Conservation (phyloP, 2,888 invertebrate genomes). For the Netelia virgata region DNA sequence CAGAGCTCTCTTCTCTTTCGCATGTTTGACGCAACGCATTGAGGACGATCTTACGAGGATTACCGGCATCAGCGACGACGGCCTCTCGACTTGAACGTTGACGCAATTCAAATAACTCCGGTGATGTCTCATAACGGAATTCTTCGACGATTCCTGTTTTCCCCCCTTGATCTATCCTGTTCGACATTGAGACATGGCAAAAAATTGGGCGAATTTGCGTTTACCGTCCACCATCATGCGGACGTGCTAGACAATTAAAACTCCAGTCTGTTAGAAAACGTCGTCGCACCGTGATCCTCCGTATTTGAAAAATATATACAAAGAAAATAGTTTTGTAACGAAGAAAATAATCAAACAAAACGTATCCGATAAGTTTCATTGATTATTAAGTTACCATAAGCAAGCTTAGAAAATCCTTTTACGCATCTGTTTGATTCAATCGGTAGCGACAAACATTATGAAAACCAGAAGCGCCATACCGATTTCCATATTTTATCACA, state of each 20-base stretch:
- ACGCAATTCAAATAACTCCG: conserved; percentile 32
- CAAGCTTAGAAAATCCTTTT: too few species aligned
- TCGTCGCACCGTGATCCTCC: too few species aligned
- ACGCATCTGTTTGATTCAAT: too few species aligned
- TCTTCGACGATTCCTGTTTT: background rate
- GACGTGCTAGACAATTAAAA: background rate
- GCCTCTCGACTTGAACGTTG: background rate
- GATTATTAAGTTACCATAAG: too few species aligned
- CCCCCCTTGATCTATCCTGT: background rate
- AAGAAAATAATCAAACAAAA: too few species aligned
- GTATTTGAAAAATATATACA: too few species aligned
- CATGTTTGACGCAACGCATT: conserved; percentile 37
- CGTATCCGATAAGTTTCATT: too few species aligned
- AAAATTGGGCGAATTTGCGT: background rate
- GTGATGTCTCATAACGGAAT: conserved; percentile 1
- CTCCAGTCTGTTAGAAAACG: too few species aligned
- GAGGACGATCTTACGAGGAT: conserved; percentile 34
- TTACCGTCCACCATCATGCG: background rate
- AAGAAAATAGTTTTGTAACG: too few species aligned
- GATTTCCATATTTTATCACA: too few species aligned
- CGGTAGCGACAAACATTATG: too few species aligned
- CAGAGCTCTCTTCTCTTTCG: conserved; percentile 7
- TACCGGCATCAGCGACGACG: background rate
- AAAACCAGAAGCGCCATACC: too few species aligned
- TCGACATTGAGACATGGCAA: background rate